Conservation (phyloP, 2,113 vertebrate species). For the Empidonax traillii region DNA sequence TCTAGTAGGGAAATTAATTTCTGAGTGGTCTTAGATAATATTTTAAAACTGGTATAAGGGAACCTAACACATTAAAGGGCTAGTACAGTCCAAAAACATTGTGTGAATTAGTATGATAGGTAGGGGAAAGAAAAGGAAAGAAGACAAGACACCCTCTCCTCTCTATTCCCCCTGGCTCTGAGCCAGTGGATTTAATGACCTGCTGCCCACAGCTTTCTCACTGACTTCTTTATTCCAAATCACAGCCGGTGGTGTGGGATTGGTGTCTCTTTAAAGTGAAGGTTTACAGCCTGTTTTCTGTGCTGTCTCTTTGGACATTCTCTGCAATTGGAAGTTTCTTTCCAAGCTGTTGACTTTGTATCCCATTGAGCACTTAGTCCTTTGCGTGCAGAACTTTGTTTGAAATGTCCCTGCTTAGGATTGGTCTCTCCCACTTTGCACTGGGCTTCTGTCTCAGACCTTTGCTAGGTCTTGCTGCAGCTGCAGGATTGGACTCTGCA, state of each 20-base stretch:
- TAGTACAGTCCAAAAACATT: neutral
- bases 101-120: neutral
- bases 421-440: neutral
- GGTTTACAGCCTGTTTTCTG: neutral
- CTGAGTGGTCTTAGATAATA: neutral
- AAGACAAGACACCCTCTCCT: fast-evolving
- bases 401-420: neutral
- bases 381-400: neutral
- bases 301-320: neutral
- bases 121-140: neutral
- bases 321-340: neutral
- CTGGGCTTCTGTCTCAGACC: neutral
- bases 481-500: neutral
- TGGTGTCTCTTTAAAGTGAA: neutral
- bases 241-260: neutral
- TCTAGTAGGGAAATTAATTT: neutral
- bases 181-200: neutral
- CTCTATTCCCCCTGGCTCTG: neutral
- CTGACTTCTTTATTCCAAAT: neutral
- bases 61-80: neutral
- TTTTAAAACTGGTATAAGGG: neutral
- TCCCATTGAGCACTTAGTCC: neutral
- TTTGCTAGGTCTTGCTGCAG: neutral
- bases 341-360: neutral
- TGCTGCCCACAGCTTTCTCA: neutral